Evolutionary conservation across 2,888 invertebrate genomes (phyloP).

Genomic region (Parthenolecanium corni): DNA sequence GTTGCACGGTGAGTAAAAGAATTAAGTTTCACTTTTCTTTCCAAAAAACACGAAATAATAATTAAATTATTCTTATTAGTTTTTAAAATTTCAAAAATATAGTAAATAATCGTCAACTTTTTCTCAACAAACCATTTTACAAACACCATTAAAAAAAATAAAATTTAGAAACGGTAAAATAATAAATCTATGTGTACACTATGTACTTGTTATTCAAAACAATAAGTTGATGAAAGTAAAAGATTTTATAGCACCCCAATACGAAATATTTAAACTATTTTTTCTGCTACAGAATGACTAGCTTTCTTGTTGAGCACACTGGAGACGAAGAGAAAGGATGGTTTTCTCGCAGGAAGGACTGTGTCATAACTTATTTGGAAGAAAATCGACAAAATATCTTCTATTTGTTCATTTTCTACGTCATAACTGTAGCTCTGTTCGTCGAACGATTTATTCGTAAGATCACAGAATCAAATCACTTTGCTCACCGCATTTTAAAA

Average conservation of each 20-base stretch:
- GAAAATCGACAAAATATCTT: conserved; percentile 94
- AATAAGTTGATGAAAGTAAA: no score
- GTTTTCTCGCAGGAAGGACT: conserved; percentile 69
- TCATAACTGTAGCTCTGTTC: conserved; percentile 85
- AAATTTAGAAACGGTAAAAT: no score
- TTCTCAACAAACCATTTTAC: background rate
- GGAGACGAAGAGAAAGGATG: conserved; percentile 52
- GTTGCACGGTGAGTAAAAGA: conserved; percentile 51
- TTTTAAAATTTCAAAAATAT: background rate
- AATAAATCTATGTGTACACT: no score
- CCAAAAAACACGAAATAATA: conserved; percentile 3
- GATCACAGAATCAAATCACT: conserved; percentile 37
- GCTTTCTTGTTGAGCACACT: conserved; percentile 77
- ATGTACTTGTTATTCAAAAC: no score
- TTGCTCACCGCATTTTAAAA: background rate
- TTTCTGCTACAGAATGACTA: conserved; percentile 61
- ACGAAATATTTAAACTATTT: no score
- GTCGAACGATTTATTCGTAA: conserved; percentile 86
- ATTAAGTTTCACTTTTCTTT: no score
- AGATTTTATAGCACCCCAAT: no score
- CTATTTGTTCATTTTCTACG: conserved; percentile 86
- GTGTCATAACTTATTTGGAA: conserved; percentile 79
- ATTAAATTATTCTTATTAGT: conserved; percentile 1
- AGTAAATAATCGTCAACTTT: background rate
- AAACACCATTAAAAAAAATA: no score